Base-by-base conservation (phyloP, 2,888 invertebrate species). In the Bombylius major region DNA sequence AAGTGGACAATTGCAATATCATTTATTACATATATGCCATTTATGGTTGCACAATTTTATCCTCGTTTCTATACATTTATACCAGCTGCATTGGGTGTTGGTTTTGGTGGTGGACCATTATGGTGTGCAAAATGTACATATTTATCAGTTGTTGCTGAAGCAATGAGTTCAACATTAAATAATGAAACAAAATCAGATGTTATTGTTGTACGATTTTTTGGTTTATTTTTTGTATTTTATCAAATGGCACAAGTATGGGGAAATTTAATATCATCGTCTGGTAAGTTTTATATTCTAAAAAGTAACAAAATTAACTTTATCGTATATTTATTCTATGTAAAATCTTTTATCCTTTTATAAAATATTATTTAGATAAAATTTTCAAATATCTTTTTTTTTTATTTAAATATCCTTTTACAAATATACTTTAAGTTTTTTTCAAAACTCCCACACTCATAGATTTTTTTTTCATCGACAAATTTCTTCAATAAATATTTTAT, bases 71-170 rank as follows among this genome's bases (percentile, higher is more conserved):
- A 80, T 67, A 90, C 92, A 0, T 78, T 91, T 69, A 82, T 91
- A 47, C 91, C 91, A 0, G 87, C 90, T 0, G 89, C 90, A 1
- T 75, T 91, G 66, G 80, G 88, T 63, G 84, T 92, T 0, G 93
- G 93, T 11, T 67, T 94, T 13, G 93, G 92, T 0, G 95, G 91
- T 0, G 94, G 94, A 0, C 94, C 95, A 0, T 76, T 96, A 31
- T 96, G 96, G 96, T 92, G 94, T 63, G 92, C 95, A 23, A 95
- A 96, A 72, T 95, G 96, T 70, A 91, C 93, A 0, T 96, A 94
- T 67, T 77, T 97, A 5, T 92, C 93, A 5, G 86, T 91, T 64
- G 86, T 82, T 7, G 80, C 86, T 0, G 87, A 89, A 66, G 86
- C 89, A 1, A 89, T 93, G 67, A 78, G 90, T 0, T 64, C 65